A percentile compares a stretch with the other conserved stretches of the same genome.
phyloP scores from a whole-genome alignment of 2,797 vertebrate species.

The Lates japonicus region DNA sequence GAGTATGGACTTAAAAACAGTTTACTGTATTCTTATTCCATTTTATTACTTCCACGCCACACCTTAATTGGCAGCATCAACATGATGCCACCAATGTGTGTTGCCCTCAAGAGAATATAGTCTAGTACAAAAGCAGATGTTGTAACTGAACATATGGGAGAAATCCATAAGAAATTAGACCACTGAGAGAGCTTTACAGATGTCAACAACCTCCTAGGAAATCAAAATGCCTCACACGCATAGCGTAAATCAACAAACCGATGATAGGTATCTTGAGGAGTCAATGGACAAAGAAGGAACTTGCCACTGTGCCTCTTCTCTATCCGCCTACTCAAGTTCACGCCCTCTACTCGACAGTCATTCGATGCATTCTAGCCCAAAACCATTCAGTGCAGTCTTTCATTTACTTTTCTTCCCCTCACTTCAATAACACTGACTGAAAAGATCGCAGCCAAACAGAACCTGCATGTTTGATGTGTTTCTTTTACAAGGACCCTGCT shows the following conservation, averaged over 20 bases:
- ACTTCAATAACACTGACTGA: not conserved
- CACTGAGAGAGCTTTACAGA: slow-evolving; percentile 13
- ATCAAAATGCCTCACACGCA: not conserved
- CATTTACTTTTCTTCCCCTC: not conserved
- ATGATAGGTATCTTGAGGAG: not conserved
- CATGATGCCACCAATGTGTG: not conserved
- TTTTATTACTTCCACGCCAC: not conserved
- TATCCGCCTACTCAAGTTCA: not conserved
- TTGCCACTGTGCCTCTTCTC: not conserved
- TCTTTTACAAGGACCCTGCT: not conserved
- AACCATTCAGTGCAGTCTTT: not conserved
- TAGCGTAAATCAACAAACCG: slow-evolving; percentile 12
- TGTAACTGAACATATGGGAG: slow-evolving; percentile 15
- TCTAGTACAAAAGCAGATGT: slow-evolving; percentile 20
- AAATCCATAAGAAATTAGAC: slow-evolving; percentile 30
- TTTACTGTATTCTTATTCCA: not conserved
- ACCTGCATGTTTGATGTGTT: not conserved
- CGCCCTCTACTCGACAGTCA: not conserved
- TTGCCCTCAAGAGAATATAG: not conserved
- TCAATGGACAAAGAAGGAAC: not conserved
- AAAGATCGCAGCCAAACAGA: slow-evolving; percentile 1
- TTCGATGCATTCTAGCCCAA: not conserved
- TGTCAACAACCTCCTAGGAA: slow-evolving; percentile 26
- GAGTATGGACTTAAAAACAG: too few relatives aligned
- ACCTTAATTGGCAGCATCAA: not conserved